phyloP scores from a whole-genome alignment of 2,888 invertebrate species.

The Maniola hyperantus region DNA sequence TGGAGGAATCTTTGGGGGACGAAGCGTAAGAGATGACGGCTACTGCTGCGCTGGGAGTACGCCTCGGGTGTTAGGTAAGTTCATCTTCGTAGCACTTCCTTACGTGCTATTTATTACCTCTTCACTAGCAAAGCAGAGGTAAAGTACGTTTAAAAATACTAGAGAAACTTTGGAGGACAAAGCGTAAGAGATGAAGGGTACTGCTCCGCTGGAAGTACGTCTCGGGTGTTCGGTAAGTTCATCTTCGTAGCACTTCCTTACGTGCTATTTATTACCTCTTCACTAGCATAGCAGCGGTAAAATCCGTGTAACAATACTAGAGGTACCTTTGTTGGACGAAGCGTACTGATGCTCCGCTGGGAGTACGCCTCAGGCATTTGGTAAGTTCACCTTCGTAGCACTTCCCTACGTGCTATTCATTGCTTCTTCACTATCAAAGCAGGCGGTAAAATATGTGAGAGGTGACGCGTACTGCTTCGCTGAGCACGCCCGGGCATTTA shows the following conservation, averaged over 20 bases:
- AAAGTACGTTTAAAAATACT: too few species aligned
- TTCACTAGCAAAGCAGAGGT: too few species aligned
- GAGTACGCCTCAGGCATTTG: constrained; percentile 85
- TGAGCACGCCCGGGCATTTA: too few species aligned
- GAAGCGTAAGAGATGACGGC: constrained; percentile 83
- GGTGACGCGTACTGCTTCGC: constrained; percentile 86
- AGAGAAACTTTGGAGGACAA: neutral
- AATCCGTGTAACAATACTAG: constrained; percentile 54
- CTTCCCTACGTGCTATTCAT: neutral
- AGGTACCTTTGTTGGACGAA: constrained; percentile 71
- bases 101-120: too few species aligned
- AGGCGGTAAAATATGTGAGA: constrained; percentile 75
- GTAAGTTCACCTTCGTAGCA: constrained; percentile 55
- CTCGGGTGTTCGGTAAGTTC: constrained; percentile 83
- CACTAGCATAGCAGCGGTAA: too few species aligned
- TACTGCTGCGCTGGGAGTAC: constrained; percentile 87
- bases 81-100: neutral
- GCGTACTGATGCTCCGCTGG: constrained; percentile 84
- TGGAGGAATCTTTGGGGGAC: constrained; percentile 68
- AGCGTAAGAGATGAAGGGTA: constrained; percentile 85
- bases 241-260: too few species aligned
- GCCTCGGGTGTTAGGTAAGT: constrained; percentile 84
- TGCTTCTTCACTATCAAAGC: constrained; percentile 60
- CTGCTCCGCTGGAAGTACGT: constrained; percentile 86
- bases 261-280: too few species aligned